Conservation (phyloP, 2,113 vertebrate genomes). For the Apus apus region DNA sequence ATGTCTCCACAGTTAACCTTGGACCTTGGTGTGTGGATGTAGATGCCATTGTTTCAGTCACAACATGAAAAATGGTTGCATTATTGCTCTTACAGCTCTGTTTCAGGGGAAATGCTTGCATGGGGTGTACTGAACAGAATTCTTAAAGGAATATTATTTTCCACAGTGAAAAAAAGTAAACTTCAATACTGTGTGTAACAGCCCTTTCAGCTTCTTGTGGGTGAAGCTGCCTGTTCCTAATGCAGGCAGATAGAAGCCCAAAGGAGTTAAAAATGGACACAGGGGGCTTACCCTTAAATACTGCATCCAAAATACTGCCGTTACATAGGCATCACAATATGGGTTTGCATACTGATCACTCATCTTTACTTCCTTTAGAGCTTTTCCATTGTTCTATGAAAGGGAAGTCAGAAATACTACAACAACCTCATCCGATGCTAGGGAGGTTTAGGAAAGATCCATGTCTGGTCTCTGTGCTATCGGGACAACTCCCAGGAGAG, state of each 20-base stretch:
- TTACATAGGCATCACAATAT: neutral
- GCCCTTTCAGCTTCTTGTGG: neutral
- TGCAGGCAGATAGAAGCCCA: neutral
- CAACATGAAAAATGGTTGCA: neutral
- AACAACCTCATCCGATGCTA: neutral
- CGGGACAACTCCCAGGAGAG: neutral
- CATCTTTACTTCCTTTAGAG: neutral
- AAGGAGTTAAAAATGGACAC: neutral
- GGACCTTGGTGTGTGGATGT: neutral
- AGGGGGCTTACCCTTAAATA: accelerated
- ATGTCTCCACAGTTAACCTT: neutral
- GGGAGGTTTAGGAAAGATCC: neutral
- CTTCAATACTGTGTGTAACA: neutral
- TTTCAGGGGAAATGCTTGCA: neutral
- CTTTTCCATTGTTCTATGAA: neutral
- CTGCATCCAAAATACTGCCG: neutral
- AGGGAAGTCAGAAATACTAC: neutral
- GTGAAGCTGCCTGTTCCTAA: neutral
- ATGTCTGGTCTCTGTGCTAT: accelerated
- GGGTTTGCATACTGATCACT: neutral
- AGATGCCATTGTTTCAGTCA: constrained; percentile 17
- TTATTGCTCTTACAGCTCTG: neutral
- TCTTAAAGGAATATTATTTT: neutral
- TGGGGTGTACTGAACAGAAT: neutral
- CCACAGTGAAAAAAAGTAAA: neutral